These are phyloP conservation scores for Hirudinaria manillensis DNA, from an alignment of 2,888 invertebrate species.

Conservation along the genomic window DNA sequence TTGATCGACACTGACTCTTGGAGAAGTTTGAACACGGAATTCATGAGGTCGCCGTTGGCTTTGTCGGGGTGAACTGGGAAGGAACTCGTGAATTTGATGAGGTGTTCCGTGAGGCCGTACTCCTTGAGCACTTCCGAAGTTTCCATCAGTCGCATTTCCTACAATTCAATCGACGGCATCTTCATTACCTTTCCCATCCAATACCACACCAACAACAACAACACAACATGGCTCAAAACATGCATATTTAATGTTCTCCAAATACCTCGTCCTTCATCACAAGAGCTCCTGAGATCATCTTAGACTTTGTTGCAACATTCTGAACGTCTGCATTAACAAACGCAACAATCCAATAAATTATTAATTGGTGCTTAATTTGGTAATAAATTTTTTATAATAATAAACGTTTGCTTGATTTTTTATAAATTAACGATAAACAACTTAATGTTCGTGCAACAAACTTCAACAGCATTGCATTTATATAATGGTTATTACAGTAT, in stretches of 20 bases:
- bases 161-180: slow-evolving; percentile 7
- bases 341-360: neutral
- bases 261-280: slow-evolving; percentile 73
- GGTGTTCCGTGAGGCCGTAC: slow-evolving; percentile 72
- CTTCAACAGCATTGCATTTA: no score
- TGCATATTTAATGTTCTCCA: neutral
- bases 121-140: slow-evolving; percentile 80
- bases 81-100: slow-evolving; percentile 74
- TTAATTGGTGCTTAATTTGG: neutral
- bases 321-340: neutral
- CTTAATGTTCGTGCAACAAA: no score
- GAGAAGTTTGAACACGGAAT: slow-evolving; percentile 70
- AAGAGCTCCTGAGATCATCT: slow-evolving; percentile 79
- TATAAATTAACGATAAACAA: no score
- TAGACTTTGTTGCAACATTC: slow-evolving; percentile 65
- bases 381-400: no score
- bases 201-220: slow-evolving; percentile 42
- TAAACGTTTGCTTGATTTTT: no score
- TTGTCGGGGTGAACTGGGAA: slow-evolving; percentile 62
- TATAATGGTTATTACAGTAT: no score
- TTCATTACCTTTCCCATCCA: slow-evolving; percentile 60
- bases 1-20: slow-evolving; percentile 58
- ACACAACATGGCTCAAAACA: neutral
- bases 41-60: slow-evolving; percentile 69
- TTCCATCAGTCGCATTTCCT: slow-evolving; percentile 75